Conservation (phyloP, 2,888 invertebrate species). For the Carterocephalus palaemon region DNA sequence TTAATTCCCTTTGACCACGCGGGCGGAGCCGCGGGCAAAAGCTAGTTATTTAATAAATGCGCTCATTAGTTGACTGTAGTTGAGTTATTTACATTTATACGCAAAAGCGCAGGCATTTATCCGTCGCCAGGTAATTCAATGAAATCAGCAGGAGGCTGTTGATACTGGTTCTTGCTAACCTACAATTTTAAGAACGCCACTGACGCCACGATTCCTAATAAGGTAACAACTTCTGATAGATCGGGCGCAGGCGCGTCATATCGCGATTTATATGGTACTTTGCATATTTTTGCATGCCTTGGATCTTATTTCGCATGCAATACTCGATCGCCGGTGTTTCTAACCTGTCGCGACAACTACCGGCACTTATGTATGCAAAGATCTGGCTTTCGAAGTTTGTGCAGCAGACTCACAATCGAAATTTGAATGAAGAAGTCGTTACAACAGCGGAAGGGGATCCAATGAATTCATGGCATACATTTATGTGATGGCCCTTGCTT, state of each 20-base stretch:
- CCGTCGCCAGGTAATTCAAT: constrained; percentile 51
- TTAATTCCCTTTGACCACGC: too few relatives aligned
- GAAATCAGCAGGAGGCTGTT: constrained; percentile 41
- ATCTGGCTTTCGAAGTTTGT: constrained; percentile 16
- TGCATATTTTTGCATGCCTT: constrained; percentile 31
- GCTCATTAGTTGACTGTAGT: too few relatives aligned
- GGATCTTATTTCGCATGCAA: constrained; percentile 57
- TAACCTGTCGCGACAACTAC: constrained; percentile 62
- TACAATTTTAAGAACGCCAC: constrained; percentile 40
- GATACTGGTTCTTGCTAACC: constrained; percentile 39
- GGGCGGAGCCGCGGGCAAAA: too few relatives aligned
- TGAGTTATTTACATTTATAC: constrained; percentile 38
- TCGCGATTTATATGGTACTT: constrained; percentile 26
- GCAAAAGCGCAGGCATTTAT: constrained; percentile 42
- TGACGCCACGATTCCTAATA: constrained; percentile 51
- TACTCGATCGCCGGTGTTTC: constrained; percentile 49
- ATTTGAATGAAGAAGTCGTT: constrained; percentile 21
- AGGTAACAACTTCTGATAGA: constrained; percentile 49
- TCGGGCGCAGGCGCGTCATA: constrained; percentile 36
- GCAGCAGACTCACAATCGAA: constrained; percentile 2
- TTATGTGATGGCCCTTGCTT: constrained; percentile 27
- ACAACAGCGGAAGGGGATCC: constrained; percentile 30
- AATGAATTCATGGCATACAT: constrained; percentile 27
- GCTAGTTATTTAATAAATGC: too few relatives aligned
- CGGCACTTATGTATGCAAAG: constrained; percentile 38